Evolutionary conservation across 2,113 vertebrate genomes (phyloP).

Genomic region (Gavialis gangeticus): DNA sequence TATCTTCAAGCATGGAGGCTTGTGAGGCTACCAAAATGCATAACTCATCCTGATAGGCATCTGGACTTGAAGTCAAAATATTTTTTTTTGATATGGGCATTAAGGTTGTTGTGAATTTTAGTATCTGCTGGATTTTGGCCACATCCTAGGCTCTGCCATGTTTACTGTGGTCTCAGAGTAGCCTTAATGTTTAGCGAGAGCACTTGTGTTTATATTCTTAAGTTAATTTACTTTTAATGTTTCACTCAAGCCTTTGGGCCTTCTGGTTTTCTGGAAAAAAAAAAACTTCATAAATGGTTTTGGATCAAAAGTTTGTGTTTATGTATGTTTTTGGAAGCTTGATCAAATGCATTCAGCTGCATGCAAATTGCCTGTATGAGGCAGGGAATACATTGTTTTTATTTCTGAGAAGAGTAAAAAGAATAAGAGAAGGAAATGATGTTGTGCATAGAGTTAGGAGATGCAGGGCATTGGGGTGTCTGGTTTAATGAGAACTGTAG

Average conservation of each 20-base stretch:
- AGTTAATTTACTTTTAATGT: not conserved
- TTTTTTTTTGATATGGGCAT: not conserved
- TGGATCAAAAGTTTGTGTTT: not conserved
- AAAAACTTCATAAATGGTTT: not conserved
- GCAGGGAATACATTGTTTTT: not conserved
- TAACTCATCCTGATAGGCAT: not conserved
- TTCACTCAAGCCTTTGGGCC: not conserved
- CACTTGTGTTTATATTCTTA: not conserved
- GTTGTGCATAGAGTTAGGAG: not conserved
- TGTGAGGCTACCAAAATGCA: slow-evolving; percentile 47
- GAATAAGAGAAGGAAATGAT: not conserved
- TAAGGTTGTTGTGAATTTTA: not conserved
- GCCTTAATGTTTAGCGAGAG: accelerated
- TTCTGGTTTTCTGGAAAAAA: not conserved
- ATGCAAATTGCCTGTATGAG: not conserved
- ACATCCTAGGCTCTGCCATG: not conserved
- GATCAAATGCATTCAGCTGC: not conserved
- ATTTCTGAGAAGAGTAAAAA: not conserved
- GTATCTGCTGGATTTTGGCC: not conserved
- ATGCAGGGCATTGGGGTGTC: not conserved
- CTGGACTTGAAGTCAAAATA: not conserved
- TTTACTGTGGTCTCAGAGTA: not conserved
- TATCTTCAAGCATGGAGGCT: not conserved
- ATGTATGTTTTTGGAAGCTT: not conserved
- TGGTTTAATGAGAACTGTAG: not conserved